Conservation (phyloP, 2,113 vertebrate genomes). For the Peromyscus polionotus region DNA sequence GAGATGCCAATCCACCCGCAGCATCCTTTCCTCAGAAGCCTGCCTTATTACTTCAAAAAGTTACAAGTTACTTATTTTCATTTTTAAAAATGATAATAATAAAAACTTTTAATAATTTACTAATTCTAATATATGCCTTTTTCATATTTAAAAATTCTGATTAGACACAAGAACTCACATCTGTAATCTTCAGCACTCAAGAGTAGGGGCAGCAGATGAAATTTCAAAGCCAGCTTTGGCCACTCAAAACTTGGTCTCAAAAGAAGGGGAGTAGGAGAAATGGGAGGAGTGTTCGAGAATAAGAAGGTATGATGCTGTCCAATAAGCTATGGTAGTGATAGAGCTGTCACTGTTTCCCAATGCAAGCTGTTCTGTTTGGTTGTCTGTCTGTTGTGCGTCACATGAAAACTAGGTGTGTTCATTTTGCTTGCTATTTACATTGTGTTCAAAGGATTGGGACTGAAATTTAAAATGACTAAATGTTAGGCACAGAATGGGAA, state of each 20-base stretch:
- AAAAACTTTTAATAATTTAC: background rate
- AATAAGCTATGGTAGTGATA: background rate
- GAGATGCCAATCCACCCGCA: slow-evolving; percentile 3
- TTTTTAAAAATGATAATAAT: background rate
- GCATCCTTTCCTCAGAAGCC: background rate
- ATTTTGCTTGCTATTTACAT: background rate
- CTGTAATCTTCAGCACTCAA: background rate
- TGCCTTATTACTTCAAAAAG: background rate
- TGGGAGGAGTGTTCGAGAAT: background rate
- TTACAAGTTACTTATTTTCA: background rate
- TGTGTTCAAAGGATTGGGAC: slow-evolving; percentile 9
- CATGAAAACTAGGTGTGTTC: background rate
- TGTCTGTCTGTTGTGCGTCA: background rate
- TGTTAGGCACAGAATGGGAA: background rate
- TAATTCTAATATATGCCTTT: slow-evolving; percentile 12
- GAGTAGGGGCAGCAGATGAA: background rate
- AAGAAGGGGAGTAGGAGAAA: background rate
- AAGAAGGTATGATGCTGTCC: background rate
- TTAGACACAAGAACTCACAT: background rate
- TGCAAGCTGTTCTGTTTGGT: background rate
- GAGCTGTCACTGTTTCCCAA: background rate
- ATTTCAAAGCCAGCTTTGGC: too few species aligned
- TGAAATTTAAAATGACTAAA: slow-evolving; percentile 46
- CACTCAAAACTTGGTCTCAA: background rate
- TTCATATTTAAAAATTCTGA: background rate